Percentiles rank a stretch among this genome's conserved stretches.
phyloP scores from a whole-genome alignment of 2,113 vertebrate species.

The Parotia lawesii region DNA sequence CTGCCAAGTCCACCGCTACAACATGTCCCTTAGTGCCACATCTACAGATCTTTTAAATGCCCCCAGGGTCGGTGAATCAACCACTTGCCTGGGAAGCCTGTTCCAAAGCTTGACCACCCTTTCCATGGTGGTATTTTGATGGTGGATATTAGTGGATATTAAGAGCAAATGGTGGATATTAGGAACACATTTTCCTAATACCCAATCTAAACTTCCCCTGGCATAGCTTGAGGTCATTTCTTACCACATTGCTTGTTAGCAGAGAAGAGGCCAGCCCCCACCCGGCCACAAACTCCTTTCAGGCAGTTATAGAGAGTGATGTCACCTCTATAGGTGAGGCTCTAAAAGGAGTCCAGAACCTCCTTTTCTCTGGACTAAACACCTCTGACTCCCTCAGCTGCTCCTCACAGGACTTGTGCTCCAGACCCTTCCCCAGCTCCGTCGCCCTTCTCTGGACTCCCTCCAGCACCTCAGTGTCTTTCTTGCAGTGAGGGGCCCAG shows the following conservation, averaged over 20 bases:
- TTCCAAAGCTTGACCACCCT: neutral
- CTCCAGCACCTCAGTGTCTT: neutral
- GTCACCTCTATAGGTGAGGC: neutral
- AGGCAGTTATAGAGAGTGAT: rapidly evolving
- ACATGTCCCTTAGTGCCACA: neutral
- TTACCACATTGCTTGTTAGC: too few relatives aligned
- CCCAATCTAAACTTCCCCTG: neutral
- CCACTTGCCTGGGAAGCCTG: neutral
- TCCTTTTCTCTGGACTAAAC: neutral
- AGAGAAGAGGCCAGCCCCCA: neutral
- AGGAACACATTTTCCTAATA: neutral
- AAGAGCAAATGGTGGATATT: neutral
- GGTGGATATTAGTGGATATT: neutral
- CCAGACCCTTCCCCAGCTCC: neutral
- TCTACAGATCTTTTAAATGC: neutral
- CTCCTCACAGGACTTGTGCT: neutral
- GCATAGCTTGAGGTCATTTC: neutral
- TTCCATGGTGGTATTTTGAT: neutral
- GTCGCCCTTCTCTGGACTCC: neutral
- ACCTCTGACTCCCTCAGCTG: neutral
- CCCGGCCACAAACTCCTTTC: neutral
- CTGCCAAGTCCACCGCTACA: neutral
- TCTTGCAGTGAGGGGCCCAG: neutral
- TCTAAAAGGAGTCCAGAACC: neutral
- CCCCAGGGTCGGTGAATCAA: neutral